Evolutionary conservation across 2,888 invertebrate species (phyloP).

Genomic region (Exocentrus adspersus): DNA sequence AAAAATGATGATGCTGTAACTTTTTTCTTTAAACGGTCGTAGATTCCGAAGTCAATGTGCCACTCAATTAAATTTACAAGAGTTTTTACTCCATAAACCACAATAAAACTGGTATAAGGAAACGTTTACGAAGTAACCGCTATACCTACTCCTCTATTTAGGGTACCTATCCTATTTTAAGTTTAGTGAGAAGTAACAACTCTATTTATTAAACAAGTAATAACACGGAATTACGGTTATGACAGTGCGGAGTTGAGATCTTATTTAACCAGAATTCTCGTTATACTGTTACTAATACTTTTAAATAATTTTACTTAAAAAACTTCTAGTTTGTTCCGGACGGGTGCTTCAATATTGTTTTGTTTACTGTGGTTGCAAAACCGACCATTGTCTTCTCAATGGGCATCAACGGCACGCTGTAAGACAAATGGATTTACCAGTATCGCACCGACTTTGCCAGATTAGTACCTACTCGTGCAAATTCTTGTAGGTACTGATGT

Average conservation of each 20-base stretch:
- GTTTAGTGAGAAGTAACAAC: neutral
- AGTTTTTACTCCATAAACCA: neutral
- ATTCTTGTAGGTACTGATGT: too few species aligned
- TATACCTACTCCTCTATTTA: neutral
- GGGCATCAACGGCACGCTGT: neutral
- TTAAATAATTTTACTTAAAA: conserved; percentile 19
- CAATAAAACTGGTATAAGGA: neutral
- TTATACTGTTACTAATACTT: conserved; percentile 19
- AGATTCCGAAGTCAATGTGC: neutral
- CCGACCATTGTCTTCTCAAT: neutral
- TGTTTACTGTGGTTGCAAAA: conserved; percentile 13
- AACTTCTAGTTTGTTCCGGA: conserved; percentile 16
- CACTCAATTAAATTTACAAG: neutral
- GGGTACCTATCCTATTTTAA: neutral
- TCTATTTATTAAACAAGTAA: neutral
- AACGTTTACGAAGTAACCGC: neutral
- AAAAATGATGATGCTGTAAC: too few species aligned
- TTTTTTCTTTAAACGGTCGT: too few species aligned
- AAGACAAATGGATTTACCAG: conserved; percentile 1
- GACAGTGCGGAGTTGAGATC: conserved; percentile 11
- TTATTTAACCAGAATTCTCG: conserved; percentile 14
- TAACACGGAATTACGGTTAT: conserved; percentile 9
- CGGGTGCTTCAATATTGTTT: conserved; percentile 16
- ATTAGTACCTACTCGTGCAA: too few species aligned
- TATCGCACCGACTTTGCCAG: neutral